phyloP scores from a whole-genome alignment of 2,113 vertebrate species.

The Eublepharis macularius region DNA sequence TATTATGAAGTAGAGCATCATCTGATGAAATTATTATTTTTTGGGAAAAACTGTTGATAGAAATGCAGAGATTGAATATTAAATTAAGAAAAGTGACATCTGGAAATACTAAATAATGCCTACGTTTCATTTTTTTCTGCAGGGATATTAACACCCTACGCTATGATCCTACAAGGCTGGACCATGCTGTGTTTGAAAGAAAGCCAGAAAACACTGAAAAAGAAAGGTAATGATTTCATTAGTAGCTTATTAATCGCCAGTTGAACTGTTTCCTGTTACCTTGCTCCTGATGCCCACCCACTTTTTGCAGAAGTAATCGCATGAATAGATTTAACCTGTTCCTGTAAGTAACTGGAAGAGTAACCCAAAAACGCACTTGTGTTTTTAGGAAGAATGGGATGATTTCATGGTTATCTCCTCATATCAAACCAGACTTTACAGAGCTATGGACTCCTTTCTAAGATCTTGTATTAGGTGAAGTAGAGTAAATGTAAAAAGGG shows the following conservation, averaged over 20 bases:
- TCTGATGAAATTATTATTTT: neutral
- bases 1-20: neutral
- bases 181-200: conserved; percentile 87
- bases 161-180: conserved; percentile 90
- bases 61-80: neutral
- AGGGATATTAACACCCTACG: conserved; percentile 88
- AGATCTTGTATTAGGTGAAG: too few relatives aligned
- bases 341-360: neutral
- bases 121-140: conserved; percentile 19
- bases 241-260: neutral
- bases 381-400: neutral
- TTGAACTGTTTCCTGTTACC: neutral
- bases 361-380: neutral
- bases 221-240: conserved; percentile 79
- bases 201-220: conserved; percentile 71
- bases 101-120: neutral
- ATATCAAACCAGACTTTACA: neutral
- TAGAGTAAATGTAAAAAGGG: too few relatives aligned
- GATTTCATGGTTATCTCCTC: neutral
- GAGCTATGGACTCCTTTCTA: neutral
- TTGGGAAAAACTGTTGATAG: neutral
- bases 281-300: too few relatives aligned
- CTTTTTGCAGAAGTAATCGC: neutral
- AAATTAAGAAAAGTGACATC: neutral
- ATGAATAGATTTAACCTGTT: neutral